Evolutionary conservation across 2,113 vertebrate species (phyloP).

Genomic region (Periophthalmodon schlosseri): DNA sequence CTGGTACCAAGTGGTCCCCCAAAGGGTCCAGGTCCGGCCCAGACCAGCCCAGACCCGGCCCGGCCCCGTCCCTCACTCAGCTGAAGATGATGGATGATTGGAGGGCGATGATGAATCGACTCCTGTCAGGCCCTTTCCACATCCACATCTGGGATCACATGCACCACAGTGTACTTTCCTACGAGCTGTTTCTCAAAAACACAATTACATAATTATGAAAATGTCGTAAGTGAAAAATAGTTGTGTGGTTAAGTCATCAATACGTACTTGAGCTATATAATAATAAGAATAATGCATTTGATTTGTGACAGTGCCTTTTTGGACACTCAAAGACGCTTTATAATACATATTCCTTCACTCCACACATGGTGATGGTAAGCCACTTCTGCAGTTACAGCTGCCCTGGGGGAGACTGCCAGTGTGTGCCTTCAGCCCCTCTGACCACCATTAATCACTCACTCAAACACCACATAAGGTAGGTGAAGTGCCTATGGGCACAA

Average conservation of each 20-base stretch:
- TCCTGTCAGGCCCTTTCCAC: conserved; percentile 52
- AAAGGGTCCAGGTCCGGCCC: conserved; percentile 7
- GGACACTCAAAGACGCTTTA: too few species aligned
- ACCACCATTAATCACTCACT: background rate
- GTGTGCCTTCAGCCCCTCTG: background rate
- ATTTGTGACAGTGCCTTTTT: too few species aligned
- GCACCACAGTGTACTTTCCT: conserved; percentile 43
- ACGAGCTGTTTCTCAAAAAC: conserved; percentile 21
- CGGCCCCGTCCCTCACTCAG: conserved; percentile 20
- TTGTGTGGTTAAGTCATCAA: background rate
- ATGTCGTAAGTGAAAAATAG: background rate
- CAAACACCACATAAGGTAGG: background rate
- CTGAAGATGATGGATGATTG: conserved; percentile 60
- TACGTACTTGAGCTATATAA: too few species aligned
- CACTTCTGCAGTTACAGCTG: background rate
- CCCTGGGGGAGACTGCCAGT: background rate
- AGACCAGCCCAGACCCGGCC: conserved; percentile 15
- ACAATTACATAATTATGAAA: background rate
- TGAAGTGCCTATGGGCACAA: background rate
- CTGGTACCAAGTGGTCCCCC: conserved; percentile 28
- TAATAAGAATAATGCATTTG: too few species aligned
- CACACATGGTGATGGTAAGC: too few species aligned
- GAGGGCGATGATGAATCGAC: conserved; percentile 56
- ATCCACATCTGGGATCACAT: conserved; percentile 55
- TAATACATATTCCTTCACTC: too few species aligned